These are phyloP conservation scores for Callithrix jacchus DNA, from an alignment of 2,113 vertebrate genomes.

Conservation along the genomic window DNA sequence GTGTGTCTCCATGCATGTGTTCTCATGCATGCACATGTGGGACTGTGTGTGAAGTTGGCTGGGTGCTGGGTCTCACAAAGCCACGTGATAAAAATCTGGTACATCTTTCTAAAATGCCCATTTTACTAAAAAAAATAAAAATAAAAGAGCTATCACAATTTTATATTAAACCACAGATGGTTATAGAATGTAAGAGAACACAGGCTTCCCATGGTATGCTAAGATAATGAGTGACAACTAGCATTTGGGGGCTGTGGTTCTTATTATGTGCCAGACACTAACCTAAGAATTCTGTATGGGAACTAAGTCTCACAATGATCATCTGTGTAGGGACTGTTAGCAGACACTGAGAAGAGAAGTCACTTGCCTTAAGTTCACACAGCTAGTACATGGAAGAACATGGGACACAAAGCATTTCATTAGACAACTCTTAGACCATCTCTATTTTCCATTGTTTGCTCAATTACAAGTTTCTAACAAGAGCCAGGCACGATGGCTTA, in stretches of 20 bases:
- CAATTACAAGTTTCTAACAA: background rate
- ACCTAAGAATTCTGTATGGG: background rate
- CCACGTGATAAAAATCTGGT: conserved; percentile 48
- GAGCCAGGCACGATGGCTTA: background rate
- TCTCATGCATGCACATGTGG: background rate
- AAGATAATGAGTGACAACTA: background rate
- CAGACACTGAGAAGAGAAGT: background rate
- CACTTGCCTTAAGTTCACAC: background rate
- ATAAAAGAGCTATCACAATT: background rate
- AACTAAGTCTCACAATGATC: background rate
- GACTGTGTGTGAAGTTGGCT: background rate
- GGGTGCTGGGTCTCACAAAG: background rate
- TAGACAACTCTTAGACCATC: background rate
- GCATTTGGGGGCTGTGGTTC: background rate
- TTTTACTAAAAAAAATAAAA: background rate
- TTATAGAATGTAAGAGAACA: background rate
- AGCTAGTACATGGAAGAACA: background rate
- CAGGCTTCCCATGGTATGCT: background rate
- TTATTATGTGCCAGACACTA: background rate
- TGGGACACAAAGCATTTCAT: background rate
- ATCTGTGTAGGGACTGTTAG: background rate
- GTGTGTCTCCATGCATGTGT: background rate
- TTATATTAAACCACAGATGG: conserved; percentile 13
- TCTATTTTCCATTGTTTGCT: background rate
- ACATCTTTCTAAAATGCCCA: conserved; percentile 38